Evolutionary conservation across 2,888 invertebrate genomes (phyloP).

Genomic region (Axea sp.): DNA sequence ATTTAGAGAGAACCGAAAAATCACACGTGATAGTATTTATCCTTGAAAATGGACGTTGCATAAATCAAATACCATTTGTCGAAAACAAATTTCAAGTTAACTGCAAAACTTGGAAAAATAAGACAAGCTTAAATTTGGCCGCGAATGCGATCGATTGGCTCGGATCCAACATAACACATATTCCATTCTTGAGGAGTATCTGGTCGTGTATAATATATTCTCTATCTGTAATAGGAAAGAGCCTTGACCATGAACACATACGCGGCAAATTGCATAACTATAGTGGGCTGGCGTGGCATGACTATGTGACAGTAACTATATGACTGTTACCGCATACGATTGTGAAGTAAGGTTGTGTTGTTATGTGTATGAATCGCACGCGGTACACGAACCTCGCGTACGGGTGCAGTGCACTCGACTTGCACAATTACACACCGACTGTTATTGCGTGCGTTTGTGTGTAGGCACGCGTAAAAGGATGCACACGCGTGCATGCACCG

Average conservation of each 20-base stretch:
- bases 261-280: slow-evolving; percentile 75
- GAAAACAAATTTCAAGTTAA: too few species aligned
- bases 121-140: slow-evolving; percentile 40
- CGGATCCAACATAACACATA: slow-evolving; percentile 21
- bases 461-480: slow-evolving; percentile 38
- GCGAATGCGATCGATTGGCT: slow-evolving; percentile 39
- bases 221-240: slow-evolving; percentile 44
- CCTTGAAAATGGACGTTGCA: too few species aligned
- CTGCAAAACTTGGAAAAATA: too few species aligned
- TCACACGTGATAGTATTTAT: too few species aligned
- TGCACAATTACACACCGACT: slow-evolving; percentile 27
- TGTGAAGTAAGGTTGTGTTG: slow-evolving; percentile 55
- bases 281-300: slow-evolving; percentile 67
- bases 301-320: slow-evolving; percentile 56
- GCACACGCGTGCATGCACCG: slow-evolving; percentile 29
- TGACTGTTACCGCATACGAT: slow-evolving; percentile 53
- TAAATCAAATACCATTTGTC: too few species aligned
- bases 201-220: slow-evolving; percentile 25
- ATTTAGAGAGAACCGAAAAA: too few species aligned
- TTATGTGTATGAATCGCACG: slow-evolving; percentile 36
- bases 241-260: slow-evolving; percentile 75
- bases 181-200: slow-evolving; percentile 20
- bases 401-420: slow-evolving; percentile 57
- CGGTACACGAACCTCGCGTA: slow-evolving; percentile 47
- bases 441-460: neutral